Conservation (phyloP, 1,140 invertebrate species). For the Drosophila santomea region DNA sequence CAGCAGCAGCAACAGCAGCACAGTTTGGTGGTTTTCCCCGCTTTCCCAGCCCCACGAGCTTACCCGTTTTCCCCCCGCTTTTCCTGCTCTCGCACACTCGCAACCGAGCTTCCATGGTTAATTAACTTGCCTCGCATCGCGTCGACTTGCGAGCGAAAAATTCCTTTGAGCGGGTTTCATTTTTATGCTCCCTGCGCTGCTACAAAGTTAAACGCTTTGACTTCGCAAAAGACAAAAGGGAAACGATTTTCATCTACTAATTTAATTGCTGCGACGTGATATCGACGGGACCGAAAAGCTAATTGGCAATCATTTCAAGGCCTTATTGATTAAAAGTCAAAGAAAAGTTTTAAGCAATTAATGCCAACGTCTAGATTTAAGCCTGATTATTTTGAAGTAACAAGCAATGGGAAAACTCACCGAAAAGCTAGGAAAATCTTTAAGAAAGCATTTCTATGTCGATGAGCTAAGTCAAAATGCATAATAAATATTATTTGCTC, state of each 20-base stretch:
- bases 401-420: neutral
- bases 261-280: constrained; percentile 73
- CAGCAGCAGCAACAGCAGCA: constrained; percentile 24
- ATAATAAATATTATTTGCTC: neutral
- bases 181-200: constrained; percentile 46
- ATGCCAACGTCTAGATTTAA: neutral
- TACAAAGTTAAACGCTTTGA: constrained; percentile 69
- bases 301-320: constrained; percentile 15
- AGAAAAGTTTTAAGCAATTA: constrained; percentile 18
- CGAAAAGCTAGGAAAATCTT: too few species aligned
- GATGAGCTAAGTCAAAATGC: too few species aligned
- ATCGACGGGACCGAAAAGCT: constrained; percentile 33
- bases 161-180: constrained; percentile 72
- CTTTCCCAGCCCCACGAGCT: neutral
- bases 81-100: constrained; percentile 10
- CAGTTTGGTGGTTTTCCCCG: constrained; percentile 60
- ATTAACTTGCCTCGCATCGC: constrained; percentile 70
- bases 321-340: constrained; percentile 26
- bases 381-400: neutral
- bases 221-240: constrained; percentile 24
- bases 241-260: constrained; percentile 62
- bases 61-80: neutral
- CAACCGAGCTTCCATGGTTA: constrained; percentile 44
- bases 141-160: constrained; percentile 47
- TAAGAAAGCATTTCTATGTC: too few species aligned